Percentiles rank a stretch among this genome's conserved stretches.
These are phyloP conservation scores for Proctacanthus coquilletti DNA, from an alignment of 1,140 invertebrate genomes.

Conservation along the genomic window DNA sequence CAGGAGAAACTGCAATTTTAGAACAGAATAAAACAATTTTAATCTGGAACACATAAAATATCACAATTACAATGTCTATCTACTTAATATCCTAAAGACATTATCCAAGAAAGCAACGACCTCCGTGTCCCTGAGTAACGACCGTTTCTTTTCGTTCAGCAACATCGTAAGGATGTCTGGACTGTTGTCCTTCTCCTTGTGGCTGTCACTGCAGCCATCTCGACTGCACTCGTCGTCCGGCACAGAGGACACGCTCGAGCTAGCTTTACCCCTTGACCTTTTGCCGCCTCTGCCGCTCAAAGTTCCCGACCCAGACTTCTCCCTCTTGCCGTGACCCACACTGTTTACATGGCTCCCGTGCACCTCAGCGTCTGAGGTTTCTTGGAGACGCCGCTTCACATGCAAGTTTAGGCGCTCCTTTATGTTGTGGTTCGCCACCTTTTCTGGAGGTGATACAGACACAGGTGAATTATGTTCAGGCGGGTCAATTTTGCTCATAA, in stretches of 20 bases:
- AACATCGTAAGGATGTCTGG: slow-evolving; percentile 23
- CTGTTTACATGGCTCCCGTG: slow-evolving; percentile 15
- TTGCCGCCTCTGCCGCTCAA: slow-evolving; percentile 10
- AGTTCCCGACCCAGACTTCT: slow-evolving; percentile 9
- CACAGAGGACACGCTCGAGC: not conserved
- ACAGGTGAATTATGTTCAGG: too few species aligned
- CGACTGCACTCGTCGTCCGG: slow-evolving; percentile 11
- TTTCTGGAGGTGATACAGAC: too few species aligned
- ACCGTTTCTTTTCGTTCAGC: slow-evolving; percentile 18
- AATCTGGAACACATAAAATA: too few species aligned
- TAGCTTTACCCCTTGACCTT: slow-evolving; percentile 8
- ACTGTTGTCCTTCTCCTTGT: slow-evolving; percentile 17
- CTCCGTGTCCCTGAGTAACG: slow-evolving; percentile 21
- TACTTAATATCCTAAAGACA: too few species aligned
- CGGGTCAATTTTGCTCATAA: too few species aligned
- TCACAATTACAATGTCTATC: too few species aligned
- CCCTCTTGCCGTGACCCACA: slow-evolving; percentile 6
- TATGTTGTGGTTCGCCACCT: slow-evolving; percentile 11
- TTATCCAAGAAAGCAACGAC: slow-evolving; percentile 18
- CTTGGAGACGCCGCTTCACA: slow-evolving; percentile 20
- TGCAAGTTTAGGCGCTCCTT: slow-evolving; percentile 25
- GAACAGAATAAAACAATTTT: too few species aligned
- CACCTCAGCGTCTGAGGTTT: slow-evolving; percentile 11
- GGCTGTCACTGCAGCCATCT: slow-evolving; percentile 12
- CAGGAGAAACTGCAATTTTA: too few species aligned